Evolutionary conservation across 2,113 vertebrate species (phyloP).

Genomic region (Cavia aperea): DNA sequence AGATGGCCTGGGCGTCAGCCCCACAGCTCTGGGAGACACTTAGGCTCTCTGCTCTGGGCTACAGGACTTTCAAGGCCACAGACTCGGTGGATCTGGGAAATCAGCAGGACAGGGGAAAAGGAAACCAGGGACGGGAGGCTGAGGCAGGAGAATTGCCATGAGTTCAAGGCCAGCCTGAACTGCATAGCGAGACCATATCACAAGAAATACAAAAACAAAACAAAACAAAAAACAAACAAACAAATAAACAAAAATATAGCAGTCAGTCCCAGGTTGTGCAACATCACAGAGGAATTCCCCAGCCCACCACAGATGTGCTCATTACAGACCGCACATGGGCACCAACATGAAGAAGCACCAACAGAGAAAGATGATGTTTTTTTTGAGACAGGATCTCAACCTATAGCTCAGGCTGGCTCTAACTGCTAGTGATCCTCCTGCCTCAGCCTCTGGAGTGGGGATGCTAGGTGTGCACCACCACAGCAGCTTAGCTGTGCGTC

Average conservation of each 20-base stretch:
- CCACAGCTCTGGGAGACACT: not conserved
- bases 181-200: no score
- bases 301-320: not conserved
- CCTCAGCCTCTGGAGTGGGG: not conserved
- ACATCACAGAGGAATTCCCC: not conserved
- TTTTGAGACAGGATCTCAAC: not conserved
- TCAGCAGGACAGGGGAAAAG: not conserved
- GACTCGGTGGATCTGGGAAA: not conserved
- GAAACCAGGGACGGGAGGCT: not conserved
- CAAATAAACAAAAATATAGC: no score
- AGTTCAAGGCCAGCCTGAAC: not conserved
- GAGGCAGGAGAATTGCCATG: not conserved
- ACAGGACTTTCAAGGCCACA: not conserved
- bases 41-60: not conserved
- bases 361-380: not conserved
- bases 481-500: rapidly evolving
- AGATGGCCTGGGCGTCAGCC: not conserved
- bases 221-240: no score
- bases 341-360: not conserved
- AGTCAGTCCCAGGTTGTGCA: not conserved
- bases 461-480: not conserved
- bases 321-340: not conserved
- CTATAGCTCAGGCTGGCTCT: not conserved
- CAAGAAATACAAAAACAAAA: no score
- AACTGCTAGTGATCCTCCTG: not conserved